Conservation (phyloP, 2,888 invertebrate species). For the Chelonus formosanus region DNA sequence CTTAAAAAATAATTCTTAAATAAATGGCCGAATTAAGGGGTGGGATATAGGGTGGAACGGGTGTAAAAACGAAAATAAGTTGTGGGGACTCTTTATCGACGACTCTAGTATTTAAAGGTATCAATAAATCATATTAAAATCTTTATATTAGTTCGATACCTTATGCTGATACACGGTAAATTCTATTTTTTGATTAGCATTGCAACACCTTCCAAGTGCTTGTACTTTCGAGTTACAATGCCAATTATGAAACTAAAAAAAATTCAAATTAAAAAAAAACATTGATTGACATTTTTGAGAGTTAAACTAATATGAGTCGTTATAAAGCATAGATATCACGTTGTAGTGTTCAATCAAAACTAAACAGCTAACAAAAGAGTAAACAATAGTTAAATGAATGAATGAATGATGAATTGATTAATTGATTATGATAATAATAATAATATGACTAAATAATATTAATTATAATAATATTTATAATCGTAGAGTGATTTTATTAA, state of each 20-base stretch:
- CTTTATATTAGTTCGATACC: slow-evolving; percentile 43
- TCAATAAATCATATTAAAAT: slow-evolving; percentile 37
- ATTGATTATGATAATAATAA: no score
- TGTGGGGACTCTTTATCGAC: slow-evolving; percentile 42
- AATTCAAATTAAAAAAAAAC: slow-evolving; percentile 25
- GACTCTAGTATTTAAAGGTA: slow-evolving; percentile 50
- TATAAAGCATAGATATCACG: slow-evolving; percentile 58
- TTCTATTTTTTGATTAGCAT: slow-evolving; percentile 52
- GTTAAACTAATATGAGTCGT: slow-evolving; percentile 40
- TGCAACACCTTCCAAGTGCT: slow-evolving; percentile 52
- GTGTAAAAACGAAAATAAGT: slow-evolving; percentile 40
- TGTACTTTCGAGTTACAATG: no score
- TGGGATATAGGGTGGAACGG: slow-evolving; percentile 49
- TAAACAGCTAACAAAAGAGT: neutral
- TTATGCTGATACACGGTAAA: slow-evolving; percentile 46
- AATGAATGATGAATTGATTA: neutral
- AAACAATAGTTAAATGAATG: neutral
- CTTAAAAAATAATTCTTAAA: slow-evolving; percentile 4
- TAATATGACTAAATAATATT: no score
- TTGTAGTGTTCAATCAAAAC: slow-evolving; percentile 48
- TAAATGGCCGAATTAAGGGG: slow-evolving; percentile 50
- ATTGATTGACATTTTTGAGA: no score
- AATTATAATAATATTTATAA: no score
- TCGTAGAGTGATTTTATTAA: no score
- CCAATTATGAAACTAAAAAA: slow-evolving; percentile 35